Conservation (phyloP, 2,888 invertebrate genomes). For the Cactoblastis cactorum region DNA sequence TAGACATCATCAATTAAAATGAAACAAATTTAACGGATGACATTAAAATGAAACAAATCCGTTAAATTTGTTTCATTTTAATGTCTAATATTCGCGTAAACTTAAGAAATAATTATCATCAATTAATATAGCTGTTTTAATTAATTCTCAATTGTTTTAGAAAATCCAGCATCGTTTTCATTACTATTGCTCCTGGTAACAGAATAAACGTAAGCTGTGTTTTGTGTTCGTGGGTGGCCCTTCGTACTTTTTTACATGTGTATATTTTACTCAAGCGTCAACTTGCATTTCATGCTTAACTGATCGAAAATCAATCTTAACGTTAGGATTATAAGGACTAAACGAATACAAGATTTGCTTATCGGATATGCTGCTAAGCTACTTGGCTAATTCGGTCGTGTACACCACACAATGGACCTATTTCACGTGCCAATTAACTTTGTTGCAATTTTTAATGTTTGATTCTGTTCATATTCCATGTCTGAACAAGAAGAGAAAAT, state of each 20-base stretch:
- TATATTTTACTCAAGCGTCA: conserved; percentile 58
- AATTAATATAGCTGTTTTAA: neutral
- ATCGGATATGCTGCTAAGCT: conserved; percentile 58
- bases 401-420: conserved; percentile 66
- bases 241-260: conserved; percentile 62
- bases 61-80: too few species aligned
- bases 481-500: conserved; percentile 1
- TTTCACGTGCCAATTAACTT: conserved; percentile 70
- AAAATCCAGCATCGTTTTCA: conserved; percentile 29
- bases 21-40: too few species aligned
- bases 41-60: too few species aligned
- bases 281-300: conserved; percentile 44
- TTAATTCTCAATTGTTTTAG: conserved; percentile 17
- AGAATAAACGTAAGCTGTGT: conserved; percentile 28
- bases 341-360: conserved; percentile 43
- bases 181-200: conserved; percentile 33
- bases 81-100: too few species aligned
- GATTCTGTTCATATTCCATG: conserved; percentile 14
- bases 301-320: conserved; percentile 59
- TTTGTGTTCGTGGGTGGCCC: conserved; percentile 63
- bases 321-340: conserved; percentile 35
- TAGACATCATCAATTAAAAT: too few species aligned
- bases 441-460: conserved; percentile 41
- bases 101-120: too few species aligned
- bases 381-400: conserved; percentile 62